Percentiles rank a stretch among this genome's conserved stretches.
These are phyloP conservation scores for Pseudomyrmex flavicornis DNA, from an alignment of 1,140 invertebrate genomes.

Conservation along the genomic window DNA sequence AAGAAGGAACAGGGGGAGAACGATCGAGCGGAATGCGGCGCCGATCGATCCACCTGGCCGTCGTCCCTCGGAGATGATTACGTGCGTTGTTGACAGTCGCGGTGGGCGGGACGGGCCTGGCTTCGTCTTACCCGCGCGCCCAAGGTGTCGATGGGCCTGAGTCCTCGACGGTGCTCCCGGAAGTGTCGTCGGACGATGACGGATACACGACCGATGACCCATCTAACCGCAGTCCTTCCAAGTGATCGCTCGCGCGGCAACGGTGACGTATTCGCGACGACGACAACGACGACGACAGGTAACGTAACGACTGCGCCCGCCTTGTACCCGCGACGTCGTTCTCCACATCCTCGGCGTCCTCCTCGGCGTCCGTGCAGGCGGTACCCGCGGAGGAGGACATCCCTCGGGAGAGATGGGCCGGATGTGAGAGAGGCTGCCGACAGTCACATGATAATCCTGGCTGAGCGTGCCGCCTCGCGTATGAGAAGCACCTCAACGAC, in stretches of 20 bases:
- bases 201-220: constrained; percentile 66
- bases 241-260: constrained; percentile 71
- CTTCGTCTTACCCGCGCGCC: constrained; percentile 3
- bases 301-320: constrained; percentile 65
- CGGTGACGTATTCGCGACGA: constrained; percentile 46
- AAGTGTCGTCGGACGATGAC: constrained; percentile 61
- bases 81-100: constrained; percentile 2
- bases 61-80: constrained; percentile 52
- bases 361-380: constrained; percentile 78
- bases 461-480: not conserved
- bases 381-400: constrained; percentile 79
- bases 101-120: not conserved
- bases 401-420: constrained; percentile 58
- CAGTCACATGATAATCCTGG: constrained; percentile 70
- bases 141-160: constrained; percentile 13
- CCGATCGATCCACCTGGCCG: constrained; percentile 21
- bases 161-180: constrained; percentile 62
- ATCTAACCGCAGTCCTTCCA: constrained; percentile 84
- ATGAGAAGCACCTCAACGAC: constrained; percentile 14
- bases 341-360: constrained; percentile 84
- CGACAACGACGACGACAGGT: constrained; percentile 61
- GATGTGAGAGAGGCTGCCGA: constrained; percentile 23
- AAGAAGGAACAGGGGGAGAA: not conserved
- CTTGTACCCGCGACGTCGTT: constrained; percentile 73
- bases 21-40: constrained; percentile 19